Conservation (phyloP, 2,797 vertebrate species). For the Austrolebias charrua region DNA sequence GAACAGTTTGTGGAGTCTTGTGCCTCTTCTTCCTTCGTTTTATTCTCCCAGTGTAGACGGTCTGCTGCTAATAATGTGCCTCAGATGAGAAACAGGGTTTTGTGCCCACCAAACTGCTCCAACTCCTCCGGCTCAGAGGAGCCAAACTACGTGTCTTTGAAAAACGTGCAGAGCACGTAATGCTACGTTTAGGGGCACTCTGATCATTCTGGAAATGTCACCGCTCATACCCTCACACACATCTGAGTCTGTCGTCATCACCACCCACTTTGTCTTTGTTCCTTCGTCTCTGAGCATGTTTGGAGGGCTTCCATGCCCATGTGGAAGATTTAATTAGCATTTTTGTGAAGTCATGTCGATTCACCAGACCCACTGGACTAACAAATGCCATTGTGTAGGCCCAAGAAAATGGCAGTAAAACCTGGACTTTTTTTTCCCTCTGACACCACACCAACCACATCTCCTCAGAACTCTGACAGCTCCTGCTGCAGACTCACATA, state of each 20-base stretch:
- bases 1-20: constrained; percentile 5
- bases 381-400: constrained; percentile 41
- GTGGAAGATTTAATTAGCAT: constrained; percentile 47
- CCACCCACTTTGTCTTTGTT: constrained; percentile 1
- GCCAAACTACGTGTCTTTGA: constrained; percentile 28
- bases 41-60: background rate
- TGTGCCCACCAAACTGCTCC: constrained; percentile 15
- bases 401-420: constrained; percentile 66
- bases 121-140: constrained; percentile 11
- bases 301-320: constrained; percentile 52
- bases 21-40: constrained; percentile 6
- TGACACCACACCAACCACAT: constrained; percentile 33
- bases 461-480: constrained; percentile 33
- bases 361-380: constrained; percentile 55
- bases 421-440: constrained; percentile 9
- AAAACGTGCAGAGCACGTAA: constrained; percentile 22
- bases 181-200: constrained; percentile 13
- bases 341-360: constrained; percentile 49
- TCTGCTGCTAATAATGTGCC: constrained; percentile 11
- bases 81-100: constrained; percentile 57
- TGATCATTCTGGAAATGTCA: constrained; percentile 35
- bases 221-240: constrained; percentile 10
- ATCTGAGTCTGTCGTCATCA: constrained; percentile 19
- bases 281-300: constrained; percentile 34
- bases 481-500: constrained; percentile 28